Percentiles rank a stretch among this genome's conserved stretches.
These are phyloP conservation scores for Dinocampus coccinellae DNA, from an alignment of 2,888 invertebrate species.

Conservation along the genomic window DNA sequence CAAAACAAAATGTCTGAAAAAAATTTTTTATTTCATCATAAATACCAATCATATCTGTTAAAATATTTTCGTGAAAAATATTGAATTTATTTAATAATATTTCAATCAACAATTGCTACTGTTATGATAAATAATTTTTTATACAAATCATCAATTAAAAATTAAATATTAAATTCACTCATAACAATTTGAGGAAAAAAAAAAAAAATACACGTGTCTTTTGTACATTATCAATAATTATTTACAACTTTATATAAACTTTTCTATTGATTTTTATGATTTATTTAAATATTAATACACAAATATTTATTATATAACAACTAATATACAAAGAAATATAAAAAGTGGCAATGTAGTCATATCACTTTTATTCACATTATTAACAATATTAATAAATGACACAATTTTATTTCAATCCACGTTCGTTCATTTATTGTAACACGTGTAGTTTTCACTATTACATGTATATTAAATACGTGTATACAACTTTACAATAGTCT, in stretches of 20 bases:
- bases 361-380: conserved; percentile 9
- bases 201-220: too few species aligned
- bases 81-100: too few species aligned
- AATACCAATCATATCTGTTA: background rate
- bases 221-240: too few species aligned
- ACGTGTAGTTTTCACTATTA: background rate
- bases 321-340: background rate
- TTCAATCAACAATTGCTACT: too few species aligned
- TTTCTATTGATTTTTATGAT: too few species aligned
- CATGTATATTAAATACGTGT: background rate
- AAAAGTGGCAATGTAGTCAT: background rate
- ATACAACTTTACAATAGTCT: background rate
- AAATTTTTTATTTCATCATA: background rate
- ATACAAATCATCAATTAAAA: too few species aligned
- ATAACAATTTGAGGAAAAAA: too few species aligned
- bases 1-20: background rate
- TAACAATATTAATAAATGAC: conserved; percentile 14
- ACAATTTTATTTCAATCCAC: conserved; percentile 17
- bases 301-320: background rate
- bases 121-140: too few species aligned
- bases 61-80: background rate
- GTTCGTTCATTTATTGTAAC: conserved; percentile 6
- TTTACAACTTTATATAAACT: too few species aligned
- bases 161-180: too few species aligned
- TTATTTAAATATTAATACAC: too few species aligned